A percentile compares a stretch with the other conserved stretches of the same genome.
Conservation (phyloP, 2,888 invertebrate species). For the Pollenia amentaria region DNA sequence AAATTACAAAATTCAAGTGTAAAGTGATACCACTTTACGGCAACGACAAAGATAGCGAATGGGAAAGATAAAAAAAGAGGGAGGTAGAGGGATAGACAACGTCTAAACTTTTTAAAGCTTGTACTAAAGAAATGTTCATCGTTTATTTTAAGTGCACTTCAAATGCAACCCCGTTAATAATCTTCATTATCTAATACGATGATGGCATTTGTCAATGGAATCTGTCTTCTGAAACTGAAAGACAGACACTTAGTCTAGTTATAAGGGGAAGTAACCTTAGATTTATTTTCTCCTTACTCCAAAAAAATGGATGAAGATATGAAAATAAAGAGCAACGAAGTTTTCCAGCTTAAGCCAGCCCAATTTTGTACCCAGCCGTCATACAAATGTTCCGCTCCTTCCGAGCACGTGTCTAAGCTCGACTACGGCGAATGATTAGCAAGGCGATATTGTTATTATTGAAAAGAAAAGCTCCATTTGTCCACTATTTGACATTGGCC, state of each 20-base stretch:
- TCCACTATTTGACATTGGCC: too few species aligned
- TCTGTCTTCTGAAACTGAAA: not conserved
- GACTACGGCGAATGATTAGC: too few species aligned
- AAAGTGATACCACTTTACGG: conserved; percentile 61
- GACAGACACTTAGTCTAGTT: conserved; percentile 1
- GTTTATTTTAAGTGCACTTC: conserved; percentile 63
- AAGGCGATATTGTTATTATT: too few species aligned
- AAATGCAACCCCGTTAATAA: conserved; percentile 43
- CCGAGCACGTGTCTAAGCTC: too few species aligned
- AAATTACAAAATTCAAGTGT: conserved; percentile 69
- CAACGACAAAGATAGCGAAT: not conserved
- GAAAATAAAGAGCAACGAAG: too few species aligned
- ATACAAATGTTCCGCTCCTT: too few species aligned
- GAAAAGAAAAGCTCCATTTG: too few species aligned
- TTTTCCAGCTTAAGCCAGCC: too few species aligned
- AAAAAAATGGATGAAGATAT: not conserved
- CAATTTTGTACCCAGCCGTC: too few species aligned
- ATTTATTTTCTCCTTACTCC: not conserved
- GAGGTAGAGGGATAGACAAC: conserved; percentile 3
- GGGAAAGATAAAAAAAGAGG: too few species aligned
- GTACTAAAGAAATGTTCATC: conserved; percentile 35
- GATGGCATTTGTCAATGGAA: conserved; percentile 59
- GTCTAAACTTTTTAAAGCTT: conserved; percentile 39
- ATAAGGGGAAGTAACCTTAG: conserved; percentile 3
- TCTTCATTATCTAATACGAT: conserved; percentile 51